These are phyloP conservation scores for Xanthostigma xanthostigma DNA, from an alignment of 2,888 invertebrate species.

Conservation along the genomic window DNA sequence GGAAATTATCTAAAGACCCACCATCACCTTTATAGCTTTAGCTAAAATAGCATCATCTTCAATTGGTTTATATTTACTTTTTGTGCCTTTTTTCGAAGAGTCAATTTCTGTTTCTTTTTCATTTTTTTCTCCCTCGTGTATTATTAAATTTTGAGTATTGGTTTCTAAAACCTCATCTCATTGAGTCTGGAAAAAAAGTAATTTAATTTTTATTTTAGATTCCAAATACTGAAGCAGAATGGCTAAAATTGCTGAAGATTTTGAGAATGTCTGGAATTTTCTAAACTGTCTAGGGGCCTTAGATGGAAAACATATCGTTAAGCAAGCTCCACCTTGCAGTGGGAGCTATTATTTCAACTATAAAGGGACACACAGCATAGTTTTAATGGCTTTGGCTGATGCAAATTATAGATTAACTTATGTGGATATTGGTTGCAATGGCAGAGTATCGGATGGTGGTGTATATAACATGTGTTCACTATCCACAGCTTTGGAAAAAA, in stretches of 20 bases:
- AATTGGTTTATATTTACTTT: no score
- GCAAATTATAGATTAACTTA: slow-evolving; percentile 15
- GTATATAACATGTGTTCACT: slow-evolving; percentile 14
- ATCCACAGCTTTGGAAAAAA: slow-evolving; percentile 10
- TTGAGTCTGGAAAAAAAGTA: no score
- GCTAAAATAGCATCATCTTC: no score
- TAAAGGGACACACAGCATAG: slow-evolving; percentile 15
- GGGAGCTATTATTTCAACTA: slow-evolving; percentile 18
- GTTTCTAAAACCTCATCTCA: no score
- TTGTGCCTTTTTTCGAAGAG: no score
- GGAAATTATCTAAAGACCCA: no score
- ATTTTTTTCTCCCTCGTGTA: no score
- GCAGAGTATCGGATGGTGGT: slow-evolving; percentile 17
- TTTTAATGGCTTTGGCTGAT: slow-evolving; percentile 16
- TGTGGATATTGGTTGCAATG: slow-evolving; percentile 16
- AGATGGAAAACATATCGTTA: slow-evolving; percentile 14
- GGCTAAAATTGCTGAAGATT: slow-evolving; percentile 8
- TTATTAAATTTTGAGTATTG: no score
- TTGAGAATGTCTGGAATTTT: slow-evolving; percentile 13
- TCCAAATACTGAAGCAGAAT: slow-evolving; percentile 8
- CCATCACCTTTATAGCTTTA: no score
- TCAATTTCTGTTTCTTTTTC: no score
- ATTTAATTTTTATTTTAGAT: slow-evolving; percentile 4
- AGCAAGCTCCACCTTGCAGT: slow-evolving; percentile 11
- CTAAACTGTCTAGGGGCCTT: slow-evolving; percentile 10